phyloP scores from a whole-genome alignment of 1,140 invertebrate genomes.

The Apis florea region DNA sequence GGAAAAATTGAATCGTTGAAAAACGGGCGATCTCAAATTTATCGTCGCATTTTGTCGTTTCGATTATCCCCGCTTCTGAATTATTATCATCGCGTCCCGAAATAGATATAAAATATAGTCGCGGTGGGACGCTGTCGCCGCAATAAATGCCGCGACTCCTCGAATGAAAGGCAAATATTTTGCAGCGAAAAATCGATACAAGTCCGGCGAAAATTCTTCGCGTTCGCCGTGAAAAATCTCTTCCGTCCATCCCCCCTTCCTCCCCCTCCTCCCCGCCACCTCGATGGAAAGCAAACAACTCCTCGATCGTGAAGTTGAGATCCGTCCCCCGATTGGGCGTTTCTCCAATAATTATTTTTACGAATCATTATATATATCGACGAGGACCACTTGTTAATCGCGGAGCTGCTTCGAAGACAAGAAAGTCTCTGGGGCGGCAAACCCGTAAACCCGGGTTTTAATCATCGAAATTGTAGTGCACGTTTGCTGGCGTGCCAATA shows the following conservation, averaged over 20 bases:
- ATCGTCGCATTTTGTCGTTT: not conserved
- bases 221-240: too few relatives aligned
- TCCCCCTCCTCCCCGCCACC: too few relatives aligned
- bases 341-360: too few relatives aligned
- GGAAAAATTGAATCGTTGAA: too few relatives aligned
- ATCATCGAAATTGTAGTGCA: constrained; percentile 40
- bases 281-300: too few relatives aligned
- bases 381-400: too few relatives aligned
- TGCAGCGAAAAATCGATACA: not conserved
- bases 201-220: too few relatives aligned
- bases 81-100: not conserved
- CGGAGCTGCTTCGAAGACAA: not conserved
- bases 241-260: too few relatives aligned
- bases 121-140: not conserved
- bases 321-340: too few relatives aligned
- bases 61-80: not conserved
- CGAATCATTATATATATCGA: too few relatives aligned
- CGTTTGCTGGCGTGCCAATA: not conserved
- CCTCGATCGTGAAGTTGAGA: too few relatives aligned
- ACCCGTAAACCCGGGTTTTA: constrained; percentile 8
- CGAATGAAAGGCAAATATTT: constrained; percentile 30
- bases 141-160: not conserved
- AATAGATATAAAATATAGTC: not conserved
- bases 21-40: too few relatives aligned
- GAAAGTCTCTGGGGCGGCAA: not conserved